Base-by-base conservation (phyloP, 2,113 vertebrate genomes). In the Zosterops japonicus region DNA sequence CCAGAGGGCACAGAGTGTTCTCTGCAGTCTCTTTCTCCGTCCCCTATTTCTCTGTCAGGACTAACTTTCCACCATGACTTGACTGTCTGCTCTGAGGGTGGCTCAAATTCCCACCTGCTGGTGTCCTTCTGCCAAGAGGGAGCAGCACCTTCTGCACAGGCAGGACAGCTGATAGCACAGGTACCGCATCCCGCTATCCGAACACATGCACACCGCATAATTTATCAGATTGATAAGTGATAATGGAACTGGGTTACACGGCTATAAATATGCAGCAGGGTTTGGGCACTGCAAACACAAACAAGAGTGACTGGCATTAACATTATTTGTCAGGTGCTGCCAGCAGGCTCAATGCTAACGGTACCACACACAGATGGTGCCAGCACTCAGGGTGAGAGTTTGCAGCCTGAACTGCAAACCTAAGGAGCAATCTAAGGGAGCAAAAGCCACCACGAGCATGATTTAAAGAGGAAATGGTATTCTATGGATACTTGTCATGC, bases 251-350 rank as follows among this genome's bases (percentile, higher is more conserved):
- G 90, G 88, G 94, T 94, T 94, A 92, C 83, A 41, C 0, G 1
- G 83, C 88, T 97, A 93, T 92, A 93, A 96, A 97, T 96, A 96
- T 27, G 80, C 92, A 95, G 76, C 69, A 97, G 70, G 80, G 92
- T 52, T 90, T 59, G 92, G 94, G 93, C 91, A 97, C 79, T 69
- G 90, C 85, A 84, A 79, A 91, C 85, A 89, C 4, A 3, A 95
- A 97, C 77, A 80, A 78, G 83, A 95, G 83, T 77, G 72, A 60
- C 90, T 95, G 95, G 82, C 90, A 90, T 95, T 91, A 83, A 76
- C 46, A 8, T 90, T 91, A 93, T 92, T 93, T 87, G 90, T 90
- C 72, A 87, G 94, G 88, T 60, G 56, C 68, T 96, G 93, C 85
- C 90, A 95, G 83, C 69, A 90, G 93, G 86, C 83, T 93, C 86